Percentiles rank a stretch among this genome's conserved stretches.
These are phyloP conservation scores for Hippoglossus hippoglossus DNA, from an alignment of 2,797 vertebrate species.

Conservation along the genomic window DNA sequence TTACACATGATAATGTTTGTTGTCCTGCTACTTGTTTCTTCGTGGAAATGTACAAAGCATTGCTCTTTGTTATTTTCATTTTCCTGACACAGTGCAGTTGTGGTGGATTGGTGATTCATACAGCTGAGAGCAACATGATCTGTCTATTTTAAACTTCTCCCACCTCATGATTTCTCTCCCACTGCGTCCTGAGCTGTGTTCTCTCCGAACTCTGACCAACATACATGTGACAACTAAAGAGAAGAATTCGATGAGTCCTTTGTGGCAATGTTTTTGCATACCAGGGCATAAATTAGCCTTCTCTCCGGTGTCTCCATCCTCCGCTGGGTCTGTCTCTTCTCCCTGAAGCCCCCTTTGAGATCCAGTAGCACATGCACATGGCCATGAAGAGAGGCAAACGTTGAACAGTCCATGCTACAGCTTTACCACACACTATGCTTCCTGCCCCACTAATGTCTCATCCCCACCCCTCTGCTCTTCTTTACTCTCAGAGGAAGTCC, in stretches of 20 bases:
- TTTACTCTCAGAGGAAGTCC: conserved; percentile 73
- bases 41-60: too few species aligned
- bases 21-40: too few species aligned
- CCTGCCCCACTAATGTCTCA: conserved; percentile 40
- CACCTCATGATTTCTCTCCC: not conserved
- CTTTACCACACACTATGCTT: conserved; percentile 68
- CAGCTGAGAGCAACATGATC: not conserved
- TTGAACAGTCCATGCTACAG: conserved; percentile 35
- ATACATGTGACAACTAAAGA: conserved; percentile 51
- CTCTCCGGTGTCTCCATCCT: conserved; percentile 23
- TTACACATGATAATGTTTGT: too few species aligned
- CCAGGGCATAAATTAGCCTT: conserved; percentile 54
- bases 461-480: conserved; percentile 43
- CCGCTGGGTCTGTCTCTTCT: conserved; percentile 37
- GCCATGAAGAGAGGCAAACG: conserved; percentile 44
- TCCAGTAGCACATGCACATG: conserved; percentile 50
- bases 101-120: too few species aligned
- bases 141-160: not conserved
- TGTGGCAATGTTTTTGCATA: conserved; percentile 34
- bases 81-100: too few species aligned
- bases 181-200: conserved; percentile 18
- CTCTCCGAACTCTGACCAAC: conserved; percentile 14
- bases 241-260: conserved; percentile 40
- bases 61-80: too few species aligned
- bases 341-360: conserved; percentile 29